Conservation (phyloP, 2,113 vertebrate genomes). For the Coptodon rendalli region DNA sequence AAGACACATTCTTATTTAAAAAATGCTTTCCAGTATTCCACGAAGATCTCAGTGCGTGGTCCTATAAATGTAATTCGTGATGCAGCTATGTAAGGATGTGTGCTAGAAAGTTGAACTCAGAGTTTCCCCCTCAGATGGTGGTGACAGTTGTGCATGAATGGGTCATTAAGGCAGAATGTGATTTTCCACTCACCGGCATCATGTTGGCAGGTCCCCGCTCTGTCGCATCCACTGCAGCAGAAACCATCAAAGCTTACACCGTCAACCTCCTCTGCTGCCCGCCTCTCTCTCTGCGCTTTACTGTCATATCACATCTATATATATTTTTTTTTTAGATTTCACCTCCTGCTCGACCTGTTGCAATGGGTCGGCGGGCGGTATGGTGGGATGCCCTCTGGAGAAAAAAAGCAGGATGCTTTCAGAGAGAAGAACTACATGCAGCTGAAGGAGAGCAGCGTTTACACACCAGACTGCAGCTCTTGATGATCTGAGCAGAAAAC, state of each 20-base stretch:
- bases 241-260: neutral
- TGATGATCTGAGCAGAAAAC: neutral
- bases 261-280: neutral
- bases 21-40: rapidly evolving
- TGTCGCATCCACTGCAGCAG: slow-evolving; percentile 12
- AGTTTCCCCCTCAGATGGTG: neutral
- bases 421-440: neutral
- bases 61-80: neutral
- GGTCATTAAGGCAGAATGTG: neutral
- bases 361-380: neutral
- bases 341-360: slow-evolving; percentile 36
- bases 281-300: neutral
- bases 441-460: neutral
- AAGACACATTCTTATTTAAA: neutral
- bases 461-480: neutral
- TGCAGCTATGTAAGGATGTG: neutral
- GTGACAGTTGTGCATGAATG: neutral
- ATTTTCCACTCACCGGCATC: slow-evolving; percentile 50
- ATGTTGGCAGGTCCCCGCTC: slow-evolving; percentile 7
- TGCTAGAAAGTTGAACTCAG: neutral
- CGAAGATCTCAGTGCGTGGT: neutral
- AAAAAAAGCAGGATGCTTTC: rapidly evolving
- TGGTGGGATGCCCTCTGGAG: neutral
- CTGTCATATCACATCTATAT: neutral
- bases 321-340: rapidly evolving